phyloP scores from a whole-genome alignment of 2,113 vertebrate genomes.

The Pedetes capensis region DNA sequence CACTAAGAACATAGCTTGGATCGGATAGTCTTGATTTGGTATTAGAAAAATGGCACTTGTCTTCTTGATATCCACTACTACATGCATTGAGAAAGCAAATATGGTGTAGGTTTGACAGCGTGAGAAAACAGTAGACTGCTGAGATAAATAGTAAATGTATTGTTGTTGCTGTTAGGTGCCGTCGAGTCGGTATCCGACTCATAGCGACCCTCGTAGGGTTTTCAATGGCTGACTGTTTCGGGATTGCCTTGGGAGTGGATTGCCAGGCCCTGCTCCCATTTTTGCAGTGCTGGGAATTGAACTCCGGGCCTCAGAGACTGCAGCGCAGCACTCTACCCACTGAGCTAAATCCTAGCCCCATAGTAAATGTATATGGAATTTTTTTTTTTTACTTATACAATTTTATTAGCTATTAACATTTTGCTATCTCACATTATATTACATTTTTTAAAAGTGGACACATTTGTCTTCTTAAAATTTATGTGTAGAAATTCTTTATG shows the following conservation, averaged over 20 bases:
- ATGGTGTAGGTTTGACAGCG: background rate
- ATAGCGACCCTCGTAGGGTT: too few relatives aligned
- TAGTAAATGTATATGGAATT: too few relatives aligned
- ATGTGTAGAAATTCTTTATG: background rate
- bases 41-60: background rate
- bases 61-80: background rate
- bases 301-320: too few relatives aligned
- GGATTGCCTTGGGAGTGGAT: too few relatives aligned
- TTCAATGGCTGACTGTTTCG: too few relatives aligned
- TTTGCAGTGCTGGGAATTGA: too few relatives aligned
- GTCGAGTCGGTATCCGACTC: too few relatives aligned
- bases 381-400: too few relatives aligned
- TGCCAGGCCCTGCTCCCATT: too few relatives aligned
- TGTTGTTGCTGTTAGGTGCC: too few relatives aligned
- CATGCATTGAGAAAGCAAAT: background rate
- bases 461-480: constrained; percentile 1
- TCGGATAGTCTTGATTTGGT: background rate
- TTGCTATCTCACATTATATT: background rate
- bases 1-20: background rate
- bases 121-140: background rate
- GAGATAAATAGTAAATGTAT: background rate
- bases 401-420: constrained; percentile 25
- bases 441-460: background rate
- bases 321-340: too few relatives aligned
- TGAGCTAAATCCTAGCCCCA: too few relatives aligned